Conservation (phyloP, 2,888 invertebrate species). For the Furcula furcula region DNA sequence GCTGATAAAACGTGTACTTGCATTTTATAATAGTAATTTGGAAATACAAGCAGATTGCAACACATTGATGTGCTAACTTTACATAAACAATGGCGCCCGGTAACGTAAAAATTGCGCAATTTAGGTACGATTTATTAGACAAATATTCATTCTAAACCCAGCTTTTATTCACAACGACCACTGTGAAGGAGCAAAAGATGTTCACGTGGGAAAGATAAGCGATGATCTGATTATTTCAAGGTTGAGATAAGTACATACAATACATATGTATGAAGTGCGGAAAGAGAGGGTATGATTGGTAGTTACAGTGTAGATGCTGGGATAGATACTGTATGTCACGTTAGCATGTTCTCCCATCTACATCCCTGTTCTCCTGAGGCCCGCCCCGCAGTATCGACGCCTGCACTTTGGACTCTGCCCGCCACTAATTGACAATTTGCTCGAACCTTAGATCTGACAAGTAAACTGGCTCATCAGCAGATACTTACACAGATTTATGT, state of each 20-base stretch:
- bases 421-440: slow-evolving; percentile 80
- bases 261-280: too few relatives aligned
- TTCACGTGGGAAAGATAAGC: slow-evolving; percentile 54
- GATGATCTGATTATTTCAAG: slow-evolving; percentile 43
- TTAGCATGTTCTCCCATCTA: background rate
- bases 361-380: slow-evolving; percentile 1
- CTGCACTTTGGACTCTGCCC: slow-evolving; percentile 47
- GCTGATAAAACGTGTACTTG: slow-evolving; percentile 8
- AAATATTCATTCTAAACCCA: slow-evolving; percentile 40
- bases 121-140: slow-evolving; percentile 43
- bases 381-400: slow-evolving; percentile 18
- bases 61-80: slow-evolving; percentile 51
- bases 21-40: slow-evolving; percentile 33
- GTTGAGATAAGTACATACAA: too few relatives aligned
- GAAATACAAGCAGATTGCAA: slow-evolving; percentile 54
- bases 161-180: slow-evolving; percentile 34
- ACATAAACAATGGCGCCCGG: slow-evolving; percentile 61
- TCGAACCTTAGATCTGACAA: slow-evolving; percentile 79
- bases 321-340: background rate
- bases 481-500: too few relatives aligned
- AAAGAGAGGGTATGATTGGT: too few relatives aligned
- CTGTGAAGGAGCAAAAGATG: slow-evolving; percentile 33
- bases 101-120: slow-evolving; percentile 44
- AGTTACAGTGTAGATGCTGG: slow-evolving; percentile 1
- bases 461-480: too few relatives aligned